Evolutionary conservation across 2,113 vertebrate species (phyloP), one percentile per base, ranked within the genome.

Genomic region (Solenodon paradoxus): DNA sequence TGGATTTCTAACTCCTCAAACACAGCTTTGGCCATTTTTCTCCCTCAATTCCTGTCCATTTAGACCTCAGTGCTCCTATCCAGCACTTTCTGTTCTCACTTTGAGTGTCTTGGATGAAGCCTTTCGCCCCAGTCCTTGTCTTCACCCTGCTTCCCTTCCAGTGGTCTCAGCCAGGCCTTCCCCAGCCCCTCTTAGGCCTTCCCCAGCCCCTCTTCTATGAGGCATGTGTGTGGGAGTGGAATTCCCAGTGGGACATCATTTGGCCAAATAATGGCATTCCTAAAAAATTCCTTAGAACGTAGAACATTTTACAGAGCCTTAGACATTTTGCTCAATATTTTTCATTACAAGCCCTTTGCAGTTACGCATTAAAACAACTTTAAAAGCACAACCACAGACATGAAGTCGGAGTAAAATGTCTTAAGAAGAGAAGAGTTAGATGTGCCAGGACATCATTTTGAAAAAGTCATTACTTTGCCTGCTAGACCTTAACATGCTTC

Each of bases 401-500:
- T 7, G 24, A 5, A 68, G 1, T 10, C 53, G 53, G 51, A 68
- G 42, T 40, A 35, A 80, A 55, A 35, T 64, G 38, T 68, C 40
- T 90, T 17, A 47, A 57, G 51, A 87, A 55, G 80, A 64, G 71
- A 35, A 81, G 72, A 69, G 75, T 63, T 57, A 59, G 72, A n/a
- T 45, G 51, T 78, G 2, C 26, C 64, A 63, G 61, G 69, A 87
- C 32, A 24, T 81, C 9, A 40, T 61, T 80, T 35, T 83, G 40
- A 69, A 81, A 57, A 90, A 86, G 61, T 59, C 45, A 45, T 95
- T 81, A 47, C 64, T 80, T 90, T 88, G 89, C 59, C 53, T 55
- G 24, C 64, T 61, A 59, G 92, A 94, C 82, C 82, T 88, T 55
- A 75, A 26, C 90, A 7, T 7, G 64, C 64, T 71, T 82, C 32